These are phyloP conservation scores for Drosophila micromelanica DNA, from an alignment of 1,140 invertebrate species.

Conservation along the genomic window DNA sequence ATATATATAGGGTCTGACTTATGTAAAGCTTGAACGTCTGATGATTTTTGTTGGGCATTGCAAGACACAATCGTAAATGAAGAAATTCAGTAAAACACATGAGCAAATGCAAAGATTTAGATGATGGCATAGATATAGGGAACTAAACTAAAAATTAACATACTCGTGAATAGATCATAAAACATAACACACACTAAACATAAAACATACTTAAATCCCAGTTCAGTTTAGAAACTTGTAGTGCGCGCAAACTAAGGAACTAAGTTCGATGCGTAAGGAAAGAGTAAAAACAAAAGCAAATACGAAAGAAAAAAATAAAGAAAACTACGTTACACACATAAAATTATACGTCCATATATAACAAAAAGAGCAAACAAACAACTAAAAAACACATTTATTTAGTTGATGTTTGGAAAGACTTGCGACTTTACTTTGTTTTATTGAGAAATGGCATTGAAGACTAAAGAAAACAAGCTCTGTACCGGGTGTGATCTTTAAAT, in stretches of 20 bases:
- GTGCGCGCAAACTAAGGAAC: slow-evolving; percentile 40
- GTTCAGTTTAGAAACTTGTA: slow-evolving; percentile 48
- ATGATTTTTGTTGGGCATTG: slow-evolving; percentile 80
- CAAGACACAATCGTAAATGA: slow-evolving; percentile 80
- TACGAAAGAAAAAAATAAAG: slow-evolving; percentile 11
- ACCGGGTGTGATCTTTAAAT: slow-evolving; percentile 6
- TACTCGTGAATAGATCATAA: slow-evolving; percentile 27
- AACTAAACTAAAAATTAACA: slow-evolving; percentile 36
- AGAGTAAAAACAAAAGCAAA: not conserved
- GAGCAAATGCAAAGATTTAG: slow-evolving; percentile 55
- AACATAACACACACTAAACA: slow-evolving; percentile 9
- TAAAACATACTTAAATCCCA: slow-evolving; percentile 38
- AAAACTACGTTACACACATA: slow-evolving; percentile 43
- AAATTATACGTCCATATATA: slow-evolving; percentile 75
- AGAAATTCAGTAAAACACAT: slow-evolving; percentile 37
- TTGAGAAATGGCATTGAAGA: slow-evolving; percentile 39
- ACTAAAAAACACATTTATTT: slow-evolving; percentile 55
- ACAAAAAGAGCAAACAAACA: slow-evolving; percentile 27
- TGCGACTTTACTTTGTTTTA: slow-evolving; percentile 54
- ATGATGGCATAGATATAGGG: slow-evolving; percentile 24
- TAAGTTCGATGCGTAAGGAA: slow-evolving; percentile 38
- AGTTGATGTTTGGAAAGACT: slow-evolving; percentile 67
- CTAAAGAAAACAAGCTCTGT: slow-evolving; percentile 40
- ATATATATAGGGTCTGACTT: slow-evolving; percentile 70
- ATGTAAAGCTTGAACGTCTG: slow-evolving; percentile 74